Base-by-base conservation (phyloP, 30 jellyfish, hydroid and myxozoan species). In the Turritopsis rubra region DNA sequence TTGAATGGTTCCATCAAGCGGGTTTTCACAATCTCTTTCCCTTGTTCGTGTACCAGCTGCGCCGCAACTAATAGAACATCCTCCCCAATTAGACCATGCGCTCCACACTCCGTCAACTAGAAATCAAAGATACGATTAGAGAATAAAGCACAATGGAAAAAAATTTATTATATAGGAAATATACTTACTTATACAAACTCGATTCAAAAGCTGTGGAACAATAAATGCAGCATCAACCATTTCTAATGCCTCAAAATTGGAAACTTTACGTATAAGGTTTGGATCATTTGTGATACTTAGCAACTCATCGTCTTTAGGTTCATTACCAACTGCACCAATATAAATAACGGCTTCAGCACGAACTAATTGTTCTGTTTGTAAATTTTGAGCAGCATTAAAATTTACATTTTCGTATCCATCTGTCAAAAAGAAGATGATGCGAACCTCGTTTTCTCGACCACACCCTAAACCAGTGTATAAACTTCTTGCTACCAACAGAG, bases 311-410 rank as follows among this genome's bases (percentile, higher is more conserved):
- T 16, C 0, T 29, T 7, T 77, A 18, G 19, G 28, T 1, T 1
- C 85, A 0, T 19, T 19, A 29, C 85, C 85, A 29, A 77, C 28
- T 24, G 85, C 85, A 77, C 85, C 85, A 23, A 77, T 66, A 77
- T 23, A 77, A 18, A 77, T 20, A 22, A 77, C 9, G 21, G 75
- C 81, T 77, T 77, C 75, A 22, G 79, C 53, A 25, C 71, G 66
- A 1, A 77, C 75, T n/a, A 23, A 21, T 26, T 25, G n/a, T 30
- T 77, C 85, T 29, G 77, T 77, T 21, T 26, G 24, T 18, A 22
- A 28, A 16, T 28, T 7, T 17, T 13, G 8, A 23, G 85, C 20
- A 52, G 1, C 66, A 77, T 77, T 0, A 25, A 24, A 24, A 19
- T 0, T 0, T 25, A 77, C 53, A 29, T 77, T 77, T 66, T 77